Conservation (phyloP, 2,113 vertebrate species). For the Nycticryphes semicollaris region DNA sequence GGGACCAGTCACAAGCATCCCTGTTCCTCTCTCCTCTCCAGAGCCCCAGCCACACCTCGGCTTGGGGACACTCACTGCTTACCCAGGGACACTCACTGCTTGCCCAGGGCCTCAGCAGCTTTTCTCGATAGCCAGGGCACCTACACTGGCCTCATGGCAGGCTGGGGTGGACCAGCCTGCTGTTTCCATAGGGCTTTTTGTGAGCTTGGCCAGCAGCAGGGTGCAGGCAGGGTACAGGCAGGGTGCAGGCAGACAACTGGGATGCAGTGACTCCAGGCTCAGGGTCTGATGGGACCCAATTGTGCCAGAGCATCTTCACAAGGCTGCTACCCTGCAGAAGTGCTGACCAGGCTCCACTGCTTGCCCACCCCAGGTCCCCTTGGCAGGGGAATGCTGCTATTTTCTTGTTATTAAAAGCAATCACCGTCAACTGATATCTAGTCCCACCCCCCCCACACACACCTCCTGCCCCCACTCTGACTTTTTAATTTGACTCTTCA, state of each 20-base stretch:
- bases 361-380: neutral
- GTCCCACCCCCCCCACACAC: too few species aligned
- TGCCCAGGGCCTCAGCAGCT: neutral
- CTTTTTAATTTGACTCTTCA: neutral
- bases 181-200: too few species aligned
- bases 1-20: neutral
- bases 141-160: fast-evolving
- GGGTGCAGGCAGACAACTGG: neutral
- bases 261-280: neutral
- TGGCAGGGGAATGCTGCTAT: neutral
- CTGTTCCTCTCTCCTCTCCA: neutral
- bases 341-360: neutral
- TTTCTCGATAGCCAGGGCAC: neutral
- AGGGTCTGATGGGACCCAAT: neutral
- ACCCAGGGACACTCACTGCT: neutral
- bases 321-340: neutral
- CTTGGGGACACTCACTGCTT: too few species aligned
- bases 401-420: neutral
- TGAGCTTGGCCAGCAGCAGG: neutral
- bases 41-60: too few species aligned
- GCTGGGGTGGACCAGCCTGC: neutral
- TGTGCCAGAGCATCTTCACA: neutral
- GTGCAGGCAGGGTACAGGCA: neutral
- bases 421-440: neutral
- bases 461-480: too few species aligned